These are phyloP conservation scores for Bettongia penicillata DNA, from an alignment of 2,113 vertebrate species.

Conservation along the genomic window DNA sequence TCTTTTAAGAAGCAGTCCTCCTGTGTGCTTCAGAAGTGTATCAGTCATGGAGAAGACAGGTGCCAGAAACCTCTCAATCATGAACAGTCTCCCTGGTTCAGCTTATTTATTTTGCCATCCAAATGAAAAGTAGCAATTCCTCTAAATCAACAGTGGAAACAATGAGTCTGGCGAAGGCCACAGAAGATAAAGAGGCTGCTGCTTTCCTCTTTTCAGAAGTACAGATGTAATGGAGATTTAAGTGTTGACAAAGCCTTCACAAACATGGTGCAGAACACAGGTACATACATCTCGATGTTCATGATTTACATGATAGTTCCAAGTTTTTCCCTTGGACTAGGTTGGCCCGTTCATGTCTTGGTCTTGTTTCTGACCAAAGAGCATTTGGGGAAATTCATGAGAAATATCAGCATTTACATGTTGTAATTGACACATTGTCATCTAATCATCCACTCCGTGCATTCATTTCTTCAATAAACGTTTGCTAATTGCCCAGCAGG, in stretches of 20 bases:
- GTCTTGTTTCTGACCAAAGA: background rate
- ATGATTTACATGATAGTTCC: background rate
- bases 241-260: conserved; percentile 10
- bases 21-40: background rate
- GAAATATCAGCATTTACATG: background rate
- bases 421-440: too few relatives aligned
- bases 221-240: background rate
- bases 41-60: background rate
- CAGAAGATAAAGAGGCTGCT: background rate
- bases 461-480: background rate
- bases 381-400: background rate
- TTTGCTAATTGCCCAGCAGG: background rate
- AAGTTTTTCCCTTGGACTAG: background rate
- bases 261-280: conserved; percentile 5
- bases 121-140: conserved; percentile 37
- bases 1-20: background rate
- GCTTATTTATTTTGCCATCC: conserved; percentile 10
- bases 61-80: background rate
- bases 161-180: background rate
- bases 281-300: background rate
- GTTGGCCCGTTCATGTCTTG: background rate
- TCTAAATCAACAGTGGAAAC: conserved; percentile 10
- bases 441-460: background rate
- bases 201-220: background rate
- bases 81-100: conserved; percentile 6